Evolutionary conservation across 1,140 invertebrate species (phyloP).

Genomic region (Polypedilum vanderplanki): DNA sequence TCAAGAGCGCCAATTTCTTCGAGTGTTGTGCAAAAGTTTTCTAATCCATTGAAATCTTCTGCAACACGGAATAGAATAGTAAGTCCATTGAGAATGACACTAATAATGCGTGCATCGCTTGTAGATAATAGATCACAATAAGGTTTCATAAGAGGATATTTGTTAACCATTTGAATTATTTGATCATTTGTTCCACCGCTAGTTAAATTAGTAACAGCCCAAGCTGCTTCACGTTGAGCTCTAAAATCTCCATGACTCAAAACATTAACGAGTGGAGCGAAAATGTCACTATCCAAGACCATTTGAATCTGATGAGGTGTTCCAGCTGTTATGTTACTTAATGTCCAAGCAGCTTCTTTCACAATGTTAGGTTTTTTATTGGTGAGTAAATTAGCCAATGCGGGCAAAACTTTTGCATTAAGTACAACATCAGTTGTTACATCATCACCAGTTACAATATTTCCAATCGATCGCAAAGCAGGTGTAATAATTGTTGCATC

Average conservation of each 20-base stretch:
- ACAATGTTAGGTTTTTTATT: constrained; percentile 67
- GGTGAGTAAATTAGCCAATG: constrained; percentile 63
- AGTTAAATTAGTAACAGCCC: constrained; percentile 96
- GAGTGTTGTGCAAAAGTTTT: constrained; percentile 69
- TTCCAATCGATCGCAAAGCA: constrained; percentile 79
- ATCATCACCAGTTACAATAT: constrained; percentile 80
- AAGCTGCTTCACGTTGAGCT: constrained; percentile 97
- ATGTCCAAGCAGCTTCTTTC: constrained; percentile 96
- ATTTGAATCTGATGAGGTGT: constrained; percentile 91
- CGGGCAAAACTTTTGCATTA: constrained; percentile 64
- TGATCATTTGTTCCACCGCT: constrained; percentile 88
- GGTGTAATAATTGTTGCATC: constrained; percentile 79
- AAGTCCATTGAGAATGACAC: constrained; percentile 83
- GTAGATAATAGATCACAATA: constrained; percentile 76
- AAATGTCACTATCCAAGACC: constrained; percentile 73
- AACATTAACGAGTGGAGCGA: constrained; percentile 38
- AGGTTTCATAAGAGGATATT: constrained; percentile 73
- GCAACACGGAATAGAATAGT: constrained; percentile 67
- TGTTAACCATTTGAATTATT: constrained; percentile 69
- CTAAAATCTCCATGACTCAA: constrained; percentile 83
- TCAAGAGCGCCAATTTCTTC: constrained; percentile 87
- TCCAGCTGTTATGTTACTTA: constrained; percentile 97
- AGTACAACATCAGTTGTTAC: constrained; percentile 86
- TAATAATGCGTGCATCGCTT: constrained; percentile 68
- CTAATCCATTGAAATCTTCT: constrained; percentile 64